Percentiles rank a stretch among this genome's conserved stretches.
phyloP scores from a whole-genome alignment of 2,113 vertebrate species.

The Poeciliopsis prolifica region DNA sequence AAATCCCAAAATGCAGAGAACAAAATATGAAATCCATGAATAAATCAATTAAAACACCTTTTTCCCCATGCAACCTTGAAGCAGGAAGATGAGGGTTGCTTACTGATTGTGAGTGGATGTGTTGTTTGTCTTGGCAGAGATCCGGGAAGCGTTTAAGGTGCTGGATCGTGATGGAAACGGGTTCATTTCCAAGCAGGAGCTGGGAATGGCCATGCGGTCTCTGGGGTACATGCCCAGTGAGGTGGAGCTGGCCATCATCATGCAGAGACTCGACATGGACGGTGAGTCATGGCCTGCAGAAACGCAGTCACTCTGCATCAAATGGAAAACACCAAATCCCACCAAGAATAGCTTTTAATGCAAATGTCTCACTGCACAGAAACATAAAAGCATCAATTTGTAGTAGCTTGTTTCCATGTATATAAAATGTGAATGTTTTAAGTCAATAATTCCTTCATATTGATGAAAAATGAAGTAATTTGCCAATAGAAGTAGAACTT shows the following conservation, averaged over 20 bases:
- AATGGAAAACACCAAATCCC: too few species aligned
- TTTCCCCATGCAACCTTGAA: conserved; percentile 3
- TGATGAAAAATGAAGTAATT: too few species aligned
- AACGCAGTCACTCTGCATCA: background rate
- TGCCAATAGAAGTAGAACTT: too few species aligned
- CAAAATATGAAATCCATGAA: background rate
- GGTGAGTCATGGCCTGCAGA: conserved; percentile 81
- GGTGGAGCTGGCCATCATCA: conserved; percentile 98
- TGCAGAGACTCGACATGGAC: conserved; percentile 99
- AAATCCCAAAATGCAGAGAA: background rate
- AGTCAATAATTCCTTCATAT: too few species aligned
- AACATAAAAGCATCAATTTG: too few species aligned
- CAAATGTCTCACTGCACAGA: too few species aligned
- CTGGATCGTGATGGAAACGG: conserved; percentile 98
- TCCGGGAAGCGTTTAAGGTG: conserved; percentile 95
- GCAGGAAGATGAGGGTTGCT: background rate
- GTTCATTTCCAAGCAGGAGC: conserved; percentile 99
- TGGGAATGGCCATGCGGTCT: conserved; percentile 99
- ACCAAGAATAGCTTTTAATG: too few species aligned
- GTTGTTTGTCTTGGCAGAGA: conserved; percentile 84
- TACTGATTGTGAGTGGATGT: conserved; percentile 39
- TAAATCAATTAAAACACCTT: background rate
- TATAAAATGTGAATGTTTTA: too few species aligned
- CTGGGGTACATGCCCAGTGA: conserved; percentile 99
- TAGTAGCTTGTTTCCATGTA: too few species aligned